Evolutionary conservation across 2,888 invertebrate species (phyloP), one percentile per base, ranked within the genome.

Genomic region (Drosophila antonietae): DNA sequence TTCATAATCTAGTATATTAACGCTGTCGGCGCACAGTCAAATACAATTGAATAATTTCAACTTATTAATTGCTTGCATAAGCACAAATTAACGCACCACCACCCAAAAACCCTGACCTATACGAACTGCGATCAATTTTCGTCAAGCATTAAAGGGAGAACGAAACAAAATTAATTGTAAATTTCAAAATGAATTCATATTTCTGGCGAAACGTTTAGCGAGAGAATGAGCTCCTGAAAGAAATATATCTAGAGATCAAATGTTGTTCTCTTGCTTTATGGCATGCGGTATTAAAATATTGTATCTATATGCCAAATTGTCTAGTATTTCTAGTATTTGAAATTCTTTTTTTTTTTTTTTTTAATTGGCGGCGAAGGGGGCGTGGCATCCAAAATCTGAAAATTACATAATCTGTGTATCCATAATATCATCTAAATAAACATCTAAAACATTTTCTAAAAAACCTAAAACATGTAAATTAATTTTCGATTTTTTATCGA

Each of bases 61-160:
- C 28, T 51, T 31, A 64, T 41, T 49, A 41, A 63, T 41, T 31
- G 23, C 43, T 35, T 20, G 28, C 39, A 43, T 18, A 43, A 12
- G 31, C 37, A 35, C 20, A 41, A 47, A 15, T 28, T 9, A 18
- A 37, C 31, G 18, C 2, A 14, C 37, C 18, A 2, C 15, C 23
- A 2, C 15, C 23, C 15, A 35, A 18, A 15, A 12, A 14, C 41
- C 53, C 18, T 63, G 51, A 65, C 49, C 65, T 10, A 51, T 20
- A 15, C n/a, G 41, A 37, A 68, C 23, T 33, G 28, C n/a, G 9
- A 31, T 31, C 39, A 43, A 62, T 41, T 55, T 33, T 23, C 0
- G 23, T n/a, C 28, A 28, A 49, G 20, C 10, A 41, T 20, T 14
- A 18, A 23, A 39, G 39, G 39, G 9, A 53, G 9, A 53, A 53